Conservation (phyloP, 2,888 invertebrate genomes). For the Galeruca laticollis region DNA sequence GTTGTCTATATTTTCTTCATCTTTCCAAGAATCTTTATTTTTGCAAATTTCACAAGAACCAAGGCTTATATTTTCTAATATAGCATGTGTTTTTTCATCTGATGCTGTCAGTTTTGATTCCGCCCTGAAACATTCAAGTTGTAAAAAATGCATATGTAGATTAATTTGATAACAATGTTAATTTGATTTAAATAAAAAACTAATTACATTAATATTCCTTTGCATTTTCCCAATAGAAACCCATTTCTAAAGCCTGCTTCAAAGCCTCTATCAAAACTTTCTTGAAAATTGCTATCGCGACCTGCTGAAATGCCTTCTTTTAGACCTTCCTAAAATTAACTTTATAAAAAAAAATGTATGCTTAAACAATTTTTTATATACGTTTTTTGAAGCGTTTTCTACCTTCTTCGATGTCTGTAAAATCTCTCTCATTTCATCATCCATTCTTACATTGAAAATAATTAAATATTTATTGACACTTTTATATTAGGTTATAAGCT, state of each 20-base stretch:
- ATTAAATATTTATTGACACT: no score
- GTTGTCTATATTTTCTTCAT: slow-evolving; percentile 34
- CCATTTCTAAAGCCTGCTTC: slow-evolving; percentile 74
- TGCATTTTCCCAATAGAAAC: slow-evolving; percentile 70
- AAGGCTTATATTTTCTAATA: slow-evolving; percentile 38
- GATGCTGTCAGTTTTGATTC: slow-evolving; percentile 28
- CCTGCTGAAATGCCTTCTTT: slow-evolving; percentile 78
- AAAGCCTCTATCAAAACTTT: slow-evolving; percentile 79
- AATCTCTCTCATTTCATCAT: slow-evolving; percentile 36
- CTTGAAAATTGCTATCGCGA: slow-evolving; percentile 74
- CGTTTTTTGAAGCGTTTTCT: slow-evolving; percentile 39
- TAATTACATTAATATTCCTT: slow-evolving; percentile 62
- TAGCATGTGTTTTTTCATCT: slow-evolving; percentile 32
- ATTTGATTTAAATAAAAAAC: background rate
- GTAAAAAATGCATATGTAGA: background rate
- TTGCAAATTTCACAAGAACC: slow-evolving; percentile 46
- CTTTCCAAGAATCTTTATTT: slow-evolving; percentile 25
- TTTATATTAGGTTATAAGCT: no score
- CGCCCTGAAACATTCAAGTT: slow-evolving; percentile 39
- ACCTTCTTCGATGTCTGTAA: slow-evolving; percentile 42
- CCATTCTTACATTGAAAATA: slow-evolving; percentile 15
- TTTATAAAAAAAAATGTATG: background rate
- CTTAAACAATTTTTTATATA: slow-evolving; percentile 5
- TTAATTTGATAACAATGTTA: background rate
- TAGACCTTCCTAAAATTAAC: slow-evolving; percentile 48